Base-by-base conservation (phyloP, 1,140 invertebrate species). In the Zaprionus inermis region DNA sequence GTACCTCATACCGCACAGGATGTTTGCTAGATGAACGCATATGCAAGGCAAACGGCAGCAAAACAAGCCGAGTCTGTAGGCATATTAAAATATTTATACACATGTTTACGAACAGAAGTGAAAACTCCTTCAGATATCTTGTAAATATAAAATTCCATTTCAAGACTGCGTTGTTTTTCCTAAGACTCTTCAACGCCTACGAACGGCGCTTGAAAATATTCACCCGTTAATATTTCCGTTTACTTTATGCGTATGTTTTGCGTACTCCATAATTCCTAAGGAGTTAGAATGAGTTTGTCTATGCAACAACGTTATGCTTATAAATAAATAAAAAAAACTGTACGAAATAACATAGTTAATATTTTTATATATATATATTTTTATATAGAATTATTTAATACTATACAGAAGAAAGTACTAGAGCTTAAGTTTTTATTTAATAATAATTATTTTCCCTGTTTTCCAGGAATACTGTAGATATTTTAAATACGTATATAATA, bases 61-160 rank as follows among this genome's bases (percentile, higher is more conserved):
- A 18, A 69, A 63, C 16, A 57, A 69, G 38, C n/a, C 24, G 5
- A 5, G 24, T 59, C 70, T 44, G 41, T 54, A 74, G 59, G 32
- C 66, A 74, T 74, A 74, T 74, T 74, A 30, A 74, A 74, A 74
- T 74, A 74, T 70, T 64, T 70, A 74, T 70, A 54, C 54, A 70
- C 59, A 69, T 38, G 52, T 63, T 58, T 70, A 34, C 58, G 32
- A 41, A 41, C 16, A 20, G 44, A 10, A 49, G 18, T 22, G 44
- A 49, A 49, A 20, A 49, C 44, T 49, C 44, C 44, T 12, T 4
- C 2, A 49, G 1, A 49, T 49, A 49, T 22, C 44, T 10, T 10
- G 44, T 3, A 49, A 49, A 49, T 49, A 49, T 49, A 49, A 49
- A 49, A 49, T 49, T 49, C 18, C 44, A 49, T 49, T 49, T 22